phyloP scores from a whole-genome alignment of 1,140 invertebrate species.

The Dendroctonus valens region DNA sequence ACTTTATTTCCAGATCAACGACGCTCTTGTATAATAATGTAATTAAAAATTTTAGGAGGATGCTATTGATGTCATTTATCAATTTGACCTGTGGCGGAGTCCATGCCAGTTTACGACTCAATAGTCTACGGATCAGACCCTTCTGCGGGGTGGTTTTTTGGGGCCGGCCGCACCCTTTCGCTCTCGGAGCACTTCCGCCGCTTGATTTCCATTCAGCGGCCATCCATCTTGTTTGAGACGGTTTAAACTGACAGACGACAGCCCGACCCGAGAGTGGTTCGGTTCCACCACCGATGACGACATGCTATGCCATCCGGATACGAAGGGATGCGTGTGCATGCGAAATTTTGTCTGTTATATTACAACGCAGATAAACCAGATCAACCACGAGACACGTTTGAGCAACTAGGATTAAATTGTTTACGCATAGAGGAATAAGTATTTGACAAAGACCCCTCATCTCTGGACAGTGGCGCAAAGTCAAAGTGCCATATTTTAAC shows the following conservation, averaged over 20 bases:
- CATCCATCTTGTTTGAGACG: conserved; percentile 52
- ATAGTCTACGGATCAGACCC: conserved; percentile 24
- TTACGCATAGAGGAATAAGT: too few relatives aligned
- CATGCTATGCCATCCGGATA: conserved; percentile 43
- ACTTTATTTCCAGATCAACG: too few relatives aligned
- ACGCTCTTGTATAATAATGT: too few relatives aligned
- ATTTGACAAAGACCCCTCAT: too few relatives aligned
- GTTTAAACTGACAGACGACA: conserved; percentile 52
- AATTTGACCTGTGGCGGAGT: too few relatives aligned
- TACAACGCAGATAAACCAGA: neutral
- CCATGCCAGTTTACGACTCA: neutral
- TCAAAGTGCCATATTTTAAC: too few relatives aligned
- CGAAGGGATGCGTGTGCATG: conserved; percentile 15
- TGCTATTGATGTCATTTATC: too few relatives aligned
- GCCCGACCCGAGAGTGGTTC: conserved; percentile 49
- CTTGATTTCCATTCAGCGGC: conserved; percentile 51
- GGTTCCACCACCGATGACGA: conserved; percentile 45
- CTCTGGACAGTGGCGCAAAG: too few relatives aligned
- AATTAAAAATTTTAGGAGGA: too few relatives aligned
- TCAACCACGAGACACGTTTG: too few relatives aligned
- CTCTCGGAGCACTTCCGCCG: conserved; percentile 46
- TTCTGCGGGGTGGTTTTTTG: conserved; percentile 33
- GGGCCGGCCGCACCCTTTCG: conserved; percentile 45
- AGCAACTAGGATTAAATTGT: too few relatives aligned
- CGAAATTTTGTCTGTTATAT: conserved; percentile 14